Percentiles rank a stretch among this genome's conserved stretches.
Evolutionary conservation across 2,797 vertebrate genomes (phyloP).

Genomic region (Cynodonichthys magdalenae): DNA sequence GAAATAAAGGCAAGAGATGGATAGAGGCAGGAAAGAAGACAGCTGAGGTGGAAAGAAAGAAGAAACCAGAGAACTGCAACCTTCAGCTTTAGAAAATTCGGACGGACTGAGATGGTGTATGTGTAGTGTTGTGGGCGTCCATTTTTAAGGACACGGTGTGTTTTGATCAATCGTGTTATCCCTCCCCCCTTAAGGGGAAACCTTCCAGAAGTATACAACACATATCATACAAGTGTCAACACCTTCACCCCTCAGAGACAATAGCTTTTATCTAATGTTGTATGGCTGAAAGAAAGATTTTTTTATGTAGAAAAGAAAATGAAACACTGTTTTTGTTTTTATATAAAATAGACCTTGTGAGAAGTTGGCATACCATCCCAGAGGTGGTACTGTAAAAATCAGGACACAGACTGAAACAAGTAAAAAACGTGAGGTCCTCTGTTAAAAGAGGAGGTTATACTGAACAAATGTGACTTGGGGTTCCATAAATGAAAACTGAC

Average conservation of each 20-base stretch:
- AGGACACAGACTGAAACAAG: slow-evolving; percentile 32
- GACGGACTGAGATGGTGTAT: slow-evolving; percentile 78
- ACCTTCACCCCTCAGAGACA: slow-evolving; percentile 50
- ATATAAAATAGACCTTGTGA: slow-evolving; percentile 38
- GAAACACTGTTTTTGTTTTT: slow-evolving; percentile 28
- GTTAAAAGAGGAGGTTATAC: slow-evolving; percentile 36
- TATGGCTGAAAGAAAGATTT: slow-evolving; percentile 33
- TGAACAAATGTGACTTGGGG: slow-evolving; percentile 39
- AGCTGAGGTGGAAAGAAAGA: slow-evolving; percentile 5
- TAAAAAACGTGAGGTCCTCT: slow-evolving; percentile 29
- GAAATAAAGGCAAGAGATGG: slow-evolving; percentile 60
- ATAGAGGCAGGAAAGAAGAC: slow-evolving; percentile 70
- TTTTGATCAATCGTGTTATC: slow-evolving; percentile 72
- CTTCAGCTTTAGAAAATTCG: slow-evolving; percentile 90
- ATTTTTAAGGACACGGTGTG: slow-evolving; percentile 65
- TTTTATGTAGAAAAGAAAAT: slow-evolving; percentile 2
- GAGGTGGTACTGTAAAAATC: slow-evolving; percentile 43
- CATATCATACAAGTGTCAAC: slow-evolving; percentile 52
- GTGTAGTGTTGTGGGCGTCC: slow-evolving; percentile 58
- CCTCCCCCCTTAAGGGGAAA: slow-evolving; percentile 85
- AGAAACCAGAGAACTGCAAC: slow-evolving; percentile 80
- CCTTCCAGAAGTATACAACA: slow-evolving; percentile 62
- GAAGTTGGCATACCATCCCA: slow-evolving; percentile 33
- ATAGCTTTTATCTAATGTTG: slow-evolving; percentile 38
- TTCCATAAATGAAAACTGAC: slow-evolving; percentile 43